Evolutionary conservation across 2,113 vertebrate genomes (phyloP).

Genomic region (Chionis minor): DNA sequence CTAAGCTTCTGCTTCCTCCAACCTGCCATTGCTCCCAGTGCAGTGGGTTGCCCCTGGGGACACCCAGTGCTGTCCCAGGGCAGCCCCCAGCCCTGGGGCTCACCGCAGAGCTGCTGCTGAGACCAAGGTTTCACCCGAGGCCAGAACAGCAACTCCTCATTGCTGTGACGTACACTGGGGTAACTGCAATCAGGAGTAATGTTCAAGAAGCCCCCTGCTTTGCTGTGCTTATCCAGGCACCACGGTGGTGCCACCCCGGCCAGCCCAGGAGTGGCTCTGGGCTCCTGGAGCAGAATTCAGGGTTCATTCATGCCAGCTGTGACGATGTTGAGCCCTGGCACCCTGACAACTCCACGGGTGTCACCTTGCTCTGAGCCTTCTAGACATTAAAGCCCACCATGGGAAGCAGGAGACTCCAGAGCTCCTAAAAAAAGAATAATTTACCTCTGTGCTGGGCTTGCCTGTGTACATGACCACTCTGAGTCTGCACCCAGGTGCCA

Average conservation of each 20-base stretch:
- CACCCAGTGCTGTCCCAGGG: neutral
- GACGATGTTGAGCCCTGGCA: neutral
- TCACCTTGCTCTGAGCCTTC: neutral
- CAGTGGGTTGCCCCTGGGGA: neutral
- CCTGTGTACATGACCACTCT: rapidly evolving
- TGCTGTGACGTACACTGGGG: neutral
- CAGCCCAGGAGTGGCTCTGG: neutral
- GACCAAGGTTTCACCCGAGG: neutral
- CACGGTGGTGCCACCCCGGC: rapidly evolving
- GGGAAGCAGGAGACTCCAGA: neutral
- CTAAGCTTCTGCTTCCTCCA: neutral
- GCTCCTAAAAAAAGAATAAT: neutral
- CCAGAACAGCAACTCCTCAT: neutral
- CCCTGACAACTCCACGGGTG: neutral
- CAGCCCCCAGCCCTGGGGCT: neutral
- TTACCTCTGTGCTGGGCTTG: neutral
- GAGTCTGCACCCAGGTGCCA: neutral
- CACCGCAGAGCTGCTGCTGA: neutral
- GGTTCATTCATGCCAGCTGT: neutral
- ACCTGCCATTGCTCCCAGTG: neutral
- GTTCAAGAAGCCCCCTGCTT: neutral
- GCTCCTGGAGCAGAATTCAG: neutral
- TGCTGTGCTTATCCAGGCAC: neutral
- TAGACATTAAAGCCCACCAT: neutral
- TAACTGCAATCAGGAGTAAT: neutral